phyloP scores from a whole-genome alignment of 2,888 invertebrate genomes.

The Deroplatys truncata region DNA sequence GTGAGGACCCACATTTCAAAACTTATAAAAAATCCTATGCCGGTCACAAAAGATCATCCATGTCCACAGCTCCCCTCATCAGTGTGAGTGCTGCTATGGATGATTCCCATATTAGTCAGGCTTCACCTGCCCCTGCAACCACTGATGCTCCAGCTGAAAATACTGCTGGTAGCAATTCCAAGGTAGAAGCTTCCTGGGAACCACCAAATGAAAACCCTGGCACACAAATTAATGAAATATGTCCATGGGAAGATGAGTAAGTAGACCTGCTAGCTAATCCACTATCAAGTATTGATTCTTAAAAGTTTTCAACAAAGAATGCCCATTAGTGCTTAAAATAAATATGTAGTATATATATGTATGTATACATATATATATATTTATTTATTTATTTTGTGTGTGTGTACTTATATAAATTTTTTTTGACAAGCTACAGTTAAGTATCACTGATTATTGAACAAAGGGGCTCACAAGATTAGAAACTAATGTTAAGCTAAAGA shows the following conservation, averaged over 20 bases:
- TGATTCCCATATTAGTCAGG: constrained; percentile 41
- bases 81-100: constrained; percentile 71
- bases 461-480: too few relatives aligned
- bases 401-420: too few relatives aligned
- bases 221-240: constrained; percentile 73
- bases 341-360: too few relatives aligned
- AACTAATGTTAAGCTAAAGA: too few relatives aligned
- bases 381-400: too few relatives aligned
- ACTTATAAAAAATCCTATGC: constrained; percentile 31
- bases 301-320: not conserved
- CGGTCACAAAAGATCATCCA: constrained; percentile 45
- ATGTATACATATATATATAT: too few relatives aligned
- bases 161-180: not conserved
- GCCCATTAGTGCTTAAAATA: not conserved
- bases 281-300: not conserved
- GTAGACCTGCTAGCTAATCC: constrained; percentile 44
- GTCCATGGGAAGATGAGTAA: constrained; percentile 96
- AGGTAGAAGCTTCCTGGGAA: not conserved
- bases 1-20: constrained; percentile 19
- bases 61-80: constrained; percentile 56
- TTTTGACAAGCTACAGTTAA: too few relatives aligned
- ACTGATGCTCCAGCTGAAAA: not conserved
- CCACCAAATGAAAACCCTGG: constrained; percentile 32
- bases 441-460: too few relatives aligned
- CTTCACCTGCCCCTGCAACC: not conserved